Conservation (phyloP, 2,888 invertebrate genomes). For the Tachina fera region DNA sequence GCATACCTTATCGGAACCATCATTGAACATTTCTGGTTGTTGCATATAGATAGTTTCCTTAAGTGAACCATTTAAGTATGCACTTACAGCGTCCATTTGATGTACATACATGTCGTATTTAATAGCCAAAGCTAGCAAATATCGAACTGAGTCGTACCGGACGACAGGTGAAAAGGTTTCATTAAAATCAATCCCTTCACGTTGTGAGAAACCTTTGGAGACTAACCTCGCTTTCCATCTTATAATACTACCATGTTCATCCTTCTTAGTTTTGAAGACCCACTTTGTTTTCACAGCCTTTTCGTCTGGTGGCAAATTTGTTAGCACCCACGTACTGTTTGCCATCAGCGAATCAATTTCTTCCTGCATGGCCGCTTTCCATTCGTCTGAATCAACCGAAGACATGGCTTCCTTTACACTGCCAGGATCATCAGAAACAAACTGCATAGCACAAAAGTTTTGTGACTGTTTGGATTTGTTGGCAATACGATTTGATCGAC, state of each 20-base stretch:
- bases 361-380: too few species aligned
- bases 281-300: conserved; percentile 22
- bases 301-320: too few species aligned
- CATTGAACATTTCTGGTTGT: background rate
- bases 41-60: conserved; percentile 60
- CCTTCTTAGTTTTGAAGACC: conserved; percentile 62
- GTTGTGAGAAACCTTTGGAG: conserved; percentile 31
- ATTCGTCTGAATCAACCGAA: too few species aligned
- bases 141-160: conserved; percentile 69
- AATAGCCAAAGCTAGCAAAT: conserved; percentile 64
- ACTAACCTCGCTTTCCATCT: conserved; percentile 1
- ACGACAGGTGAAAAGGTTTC: conserved; percentile 73
- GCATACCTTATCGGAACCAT: background rate
- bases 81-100: conserved; percentile 66
- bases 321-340: too few species aligned
- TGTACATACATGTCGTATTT: conserved; percentile 56
- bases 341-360: too few species aligned
- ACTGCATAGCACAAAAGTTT: too few species aligned
- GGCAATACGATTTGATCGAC: too few species aligned
- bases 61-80: conserved; percentile 66
- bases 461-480: too few species aligned
- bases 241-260: conserved; percentile 44
- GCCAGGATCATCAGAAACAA: too few species aligned
- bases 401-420: too few species aligned
- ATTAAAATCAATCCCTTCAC: conserved; percentile 68